phyloP scores from a whole-genome alignment of 2,113 vertebrate species.

The Geothlypis trichas region DNA sequence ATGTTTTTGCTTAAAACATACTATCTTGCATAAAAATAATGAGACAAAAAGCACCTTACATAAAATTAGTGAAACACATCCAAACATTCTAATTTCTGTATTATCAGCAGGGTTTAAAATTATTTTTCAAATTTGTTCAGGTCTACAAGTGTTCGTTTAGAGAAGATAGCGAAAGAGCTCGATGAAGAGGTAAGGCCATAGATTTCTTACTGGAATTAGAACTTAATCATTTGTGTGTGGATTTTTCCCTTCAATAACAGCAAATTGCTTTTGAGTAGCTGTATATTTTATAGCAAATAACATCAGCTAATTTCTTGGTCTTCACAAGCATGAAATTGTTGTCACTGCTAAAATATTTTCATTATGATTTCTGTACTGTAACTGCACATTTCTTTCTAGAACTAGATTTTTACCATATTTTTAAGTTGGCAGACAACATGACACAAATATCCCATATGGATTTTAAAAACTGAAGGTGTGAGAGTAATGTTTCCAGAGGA shows the following conservation, averaged over 20 bases:
- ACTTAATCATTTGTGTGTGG: not conserved
- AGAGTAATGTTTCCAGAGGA: not conserved
- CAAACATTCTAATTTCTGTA: not conserved
- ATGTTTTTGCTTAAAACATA: not conserved
- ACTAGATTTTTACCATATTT: rapidly evolving
- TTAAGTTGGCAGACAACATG: not conserved
- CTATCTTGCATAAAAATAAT: not conserved
- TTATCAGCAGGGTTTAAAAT: not conserved
- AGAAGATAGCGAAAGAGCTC: conserved; percentile 91
- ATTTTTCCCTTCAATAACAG: not conserved
- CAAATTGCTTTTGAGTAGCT: not conserved
- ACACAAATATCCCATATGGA: not conserved
- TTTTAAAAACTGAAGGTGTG: not conserved
- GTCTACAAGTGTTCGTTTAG: conserved; percentile 82
- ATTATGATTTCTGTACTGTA: not conserved
- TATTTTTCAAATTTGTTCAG: conserved; percentile 73
- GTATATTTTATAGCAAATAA: not conserved
- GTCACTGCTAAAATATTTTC: not conserved
- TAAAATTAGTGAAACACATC: not conserved
- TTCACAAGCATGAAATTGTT: not conserved
- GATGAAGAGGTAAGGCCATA: conserved; percentile 89
- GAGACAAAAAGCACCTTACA: not conserved
- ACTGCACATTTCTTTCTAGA: not conserved
- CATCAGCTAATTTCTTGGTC: not conserved
- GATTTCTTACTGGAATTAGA: not conserved